These are phyloP conservation scores for Epinephelus awoara DNA, from an alignment of 2,797 vertebrate genomes.

Conservation along the genomic window DNA sequence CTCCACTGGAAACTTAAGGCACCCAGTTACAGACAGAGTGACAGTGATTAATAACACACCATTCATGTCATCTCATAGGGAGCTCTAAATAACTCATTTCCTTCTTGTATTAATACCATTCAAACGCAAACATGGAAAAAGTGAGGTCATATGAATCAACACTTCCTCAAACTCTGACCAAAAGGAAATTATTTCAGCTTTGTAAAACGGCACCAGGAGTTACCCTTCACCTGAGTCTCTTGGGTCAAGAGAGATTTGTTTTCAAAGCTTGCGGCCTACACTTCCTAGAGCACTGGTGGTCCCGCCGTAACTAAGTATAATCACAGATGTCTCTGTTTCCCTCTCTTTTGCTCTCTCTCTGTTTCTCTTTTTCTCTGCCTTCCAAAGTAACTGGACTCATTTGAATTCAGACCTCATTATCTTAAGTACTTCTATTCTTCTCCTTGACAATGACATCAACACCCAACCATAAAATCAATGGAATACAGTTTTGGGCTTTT, in stretches of 20 bases:
- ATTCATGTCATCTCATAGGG: not conserved
- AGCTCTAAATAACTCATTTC: slow-evolving; percentile 15
- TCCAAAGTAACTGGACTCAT: slow-evolving; percentile 28
- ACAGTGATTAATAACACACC: slow-evolving; percentile 36
- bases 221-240: slow-evolving; percentile 54
- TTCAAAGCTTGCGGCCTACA: slow-evolving; percentile 65
- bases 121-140: slow-evolving; percentile 9
- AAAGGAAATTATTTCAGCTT: slow-evolving; percentile 52
- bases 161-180: slow-evolving; percentile 31
- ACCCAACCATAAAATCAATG: slow-evolving; percentile 14
- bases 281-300: slow-evolving; percentile 80
- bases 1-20: not conserved
- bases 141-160: slow-evolving; percentile 21
- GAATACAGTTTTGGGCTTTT: not conserved
- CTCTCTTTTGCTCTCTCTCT: not conserved
- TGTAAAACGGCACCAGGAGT: slow-evolving; percentile 56
- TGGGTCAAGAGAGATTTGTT: slow-evolving; percentile 63
- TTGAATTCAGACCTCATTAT: slow-evolving; percentile 38
- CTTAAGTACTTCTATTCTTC: slow-evolving; percentile 29
- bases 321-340: slow-evolving; percentile 76
- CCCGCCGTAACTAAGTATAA: slow-evolving; percentile 65
- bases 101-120: slow-evolving; percentile 17
- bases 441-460: slow-evolving; percentile 51
- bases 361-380: slow-evolving; percentile 10
- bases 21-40: slow-evolving; percentile 4